phyloP scores from a whole-genome alignment of 2,888 invertebrate genomes.

The Drosophila paracracens region DNA sequence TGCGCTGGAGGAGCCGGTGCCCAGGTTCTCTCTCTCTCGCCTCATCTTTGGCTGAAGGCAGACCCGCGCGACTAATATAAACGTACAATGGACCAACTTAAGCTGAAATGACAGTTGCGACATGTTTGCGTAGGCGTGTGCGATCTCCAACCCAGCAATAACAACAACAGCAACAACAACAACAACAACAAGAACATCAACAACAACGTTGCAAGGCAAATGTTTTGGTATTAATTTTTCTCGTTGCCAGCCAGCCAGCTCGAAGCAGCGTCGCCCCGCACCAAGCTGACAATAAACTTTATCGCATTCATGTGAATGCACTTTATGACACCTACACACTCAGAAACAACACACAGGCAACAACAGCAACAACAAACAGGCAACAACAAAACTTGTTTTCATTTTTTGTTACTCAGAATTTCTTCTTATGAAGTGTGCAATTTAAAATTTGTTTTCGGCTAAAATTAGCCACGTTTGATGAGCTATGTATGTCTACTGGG shows the following conservation, averaged over 20 bases:
- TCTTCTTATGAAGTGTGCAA: conserved; percentile 6
- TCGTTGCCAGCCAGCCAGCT: conserved; percentile 53
- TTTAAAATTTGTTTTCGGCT: conserved; percentile 16
- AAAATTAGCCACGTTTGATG: conserved; percentile 48
- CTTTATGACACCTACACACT: conserved; percentile 79
- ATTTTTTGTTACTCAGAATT: conserved; percentile 9
- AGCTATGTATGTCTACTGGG: conserved; percentile 27
- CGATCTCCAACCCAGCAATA: conserved; percentile 71
- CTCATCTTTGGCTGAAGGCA: conserved; percentile 53
- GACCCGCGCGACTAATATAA: conserved; percentile 82
- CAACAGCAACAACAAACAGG: background rate
- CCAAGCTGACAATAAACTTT: conserved; percentile 81
- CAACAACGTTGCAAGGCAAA: conserved; percentile 57
- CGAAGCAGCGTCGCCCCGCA: conserved; percentile 24
- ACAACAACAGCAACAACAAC: conserved; percentile 45
- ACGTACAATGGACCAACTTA: conserved; percentile 84
- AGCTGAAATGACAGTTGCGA: conserved; percentile 84
- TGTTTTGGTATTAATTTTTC: conserved; percentile 79
- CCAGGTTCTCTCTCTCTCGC: conserved; percentile 10
- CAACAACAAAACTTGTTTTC: conserved; percentile 40
- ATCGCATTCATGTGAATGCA: conserved; percentile 80
- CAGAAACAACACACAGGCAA: conserved; percentile 3
- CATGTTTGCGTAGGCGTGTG: conserved; percentile 84
- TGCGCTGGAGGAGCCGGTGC: conserved; percentile 35
- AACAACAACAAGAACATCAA: conserved; percentile 35